Base-by-base conservation (phyloP, 2,797 vertebrate genomes). In the Enteromius treurensis region DNA sequence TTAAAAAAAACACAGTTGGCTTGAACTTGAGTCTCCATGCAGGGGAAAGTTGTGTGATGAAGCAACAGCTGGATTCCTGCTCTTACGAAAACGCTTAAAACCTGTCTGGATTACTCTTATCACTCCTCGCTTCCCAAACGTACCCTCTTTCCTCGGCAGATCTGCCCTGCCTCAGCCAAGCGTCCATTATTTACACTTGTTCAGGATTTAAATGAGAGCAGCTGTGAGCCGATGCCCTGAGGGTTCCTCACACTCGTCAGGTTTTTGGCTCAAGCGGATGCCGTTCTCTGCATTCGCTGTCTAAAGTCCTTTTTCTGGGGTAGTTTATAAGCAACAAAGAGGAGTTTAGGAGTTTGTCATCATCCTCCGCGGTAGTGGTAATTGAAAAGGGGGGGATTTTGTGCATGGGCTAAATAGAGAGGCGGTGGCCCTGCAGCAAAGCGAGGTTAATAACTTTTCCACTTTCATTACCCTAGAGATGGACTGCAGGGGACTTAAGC, bases 391-490 rank as follows among this genome's bases (percentile, higher is more conserved):
- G 89, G 62, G 91, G 86, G 90, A 85, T 89, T 90, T 92, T 93
- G 88, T 93, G 90, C 89, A 53, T 89, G 79, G 86, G 82, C 79
- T 92, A 91, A 91, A 87, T 94, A 86, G 93, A 94, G 90, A 92
- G 91, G 88, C 89, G 89, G 74, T 90, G 90, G 86, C 88, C 90
- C 70, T n/a, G 68, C 67, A 74, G 89, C 85, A 91, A 90, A 91
- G 89, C 17, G 65, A 82, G 92, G 91, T 94, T 95, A 95, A 95
- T 95, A 93, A 93, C 92, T 93, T 94, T 93, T 92, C 89, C 92
- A 91, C 86, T 94, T 92, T 91, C 91, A 93, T 94, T 93, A 94
- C 91, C 88, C 89, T 85, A 82, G 90, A 94, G 93, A 94, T 94
- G 93, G 93, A 90, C 92, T 93, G 81, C 89, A 93, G 92, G 90